phyloP scores from a whole-genome alignment of 2,888 invertebrate genomes.

The Pomacea canaliculata region DNA sequence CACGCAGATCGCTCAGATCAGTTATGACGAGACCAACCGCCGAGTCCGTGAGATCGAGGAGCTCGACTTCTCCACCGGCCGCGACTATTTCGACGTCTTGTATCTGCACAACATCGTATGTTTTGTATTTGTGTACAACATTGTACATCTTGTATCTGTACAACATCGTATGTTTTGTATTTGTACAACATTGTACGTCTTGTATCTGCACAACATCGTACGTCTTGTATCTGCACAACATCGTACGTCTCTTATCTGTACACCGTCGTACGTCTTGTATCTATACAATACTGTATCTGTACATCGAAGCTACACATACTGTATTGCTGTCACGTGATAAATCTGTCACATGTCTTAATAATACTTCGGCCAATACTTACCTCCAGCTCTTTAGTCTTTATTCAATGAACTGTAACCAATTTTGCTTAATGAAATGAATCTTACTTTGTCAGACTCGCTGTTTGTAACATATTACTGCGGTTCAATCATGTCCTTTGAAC shows the following conservation, averaged over 20 bases:
- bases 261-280: slow-evolving; percentile 8
- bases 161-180: slow-evolving; percentile 10
- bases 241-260: slow-evolving; percentile 12
- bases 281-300: not conserved
- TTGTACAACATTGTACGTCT: slow-evolving; percentile 18
- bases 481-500: no score
- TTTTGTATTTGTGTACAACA: not conserved
- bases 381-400: no score
- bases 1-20: slow-evolving; percentile 23
- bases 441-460: no score
- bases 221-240: slow-evolving; percentile 3
- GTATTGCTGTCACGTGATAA: not conserved
- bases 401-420: no score
- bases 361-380: no score
- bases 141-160: not conserved
- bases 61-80: slow-evolving; percentile 11
- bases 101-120: slow-evolving; percentile 19
- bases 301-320: not conserved
- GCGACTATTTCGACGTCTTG: slow-evolving; percentile 25
- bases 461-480: no score
- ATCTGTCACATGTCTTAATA: no score
- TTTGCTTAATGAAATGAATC: no score
- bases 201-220: not conserved
- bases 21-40: slow-evolving; percentile 24
- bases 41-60: slow-evolving; percentile 29